phyloP scores from a whole-genome alignment of 2,113 vertebrate genomes.

The Mesitornis unicolor region DNA sequence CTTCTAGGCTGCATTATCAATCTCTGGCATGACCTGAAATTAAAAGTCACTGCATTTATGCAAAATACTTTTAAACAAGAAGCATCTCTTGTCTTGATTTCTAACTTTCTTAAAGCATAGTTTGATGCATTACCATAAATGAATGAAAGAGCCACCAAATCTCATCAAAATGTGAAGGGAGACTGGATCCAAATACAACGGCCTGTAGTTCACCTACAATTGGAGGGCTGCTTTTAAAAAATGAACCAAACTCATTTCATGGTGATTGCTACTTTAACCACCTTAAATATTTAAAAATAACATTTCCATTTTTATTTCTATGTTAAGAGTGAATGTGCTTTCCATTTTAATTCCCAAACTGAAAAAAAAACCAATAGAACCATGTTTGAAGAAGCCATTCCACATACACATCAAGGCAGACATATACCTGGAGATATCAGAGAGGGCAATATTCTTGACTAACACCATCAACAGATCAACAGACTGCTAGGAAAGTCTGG shows the following conservation, averaged over 20 bases:
- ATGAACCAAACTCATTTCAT: not conserved
- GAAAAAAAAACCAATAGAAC: not conserved
- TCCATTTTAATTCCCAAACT: not conserved
- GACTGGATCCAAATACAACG: not conserved
- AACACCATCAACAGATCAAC: not conserved
- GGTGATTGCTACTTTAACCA: not conserved
- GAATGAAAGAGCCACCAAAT: not conserved
- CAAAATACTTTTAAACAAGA: constrained; percentile 16
- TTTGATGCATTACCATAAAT: constrained; percentile 7
- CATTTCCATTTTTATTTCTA: not conserved
- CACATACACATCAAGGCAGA: not conserved
- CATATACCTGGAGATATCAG: not conserved
- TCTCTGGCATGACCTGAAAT: not conserved
- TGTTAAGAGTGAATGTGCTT: not conserved
- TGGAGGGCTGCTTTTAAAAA: not conserved
- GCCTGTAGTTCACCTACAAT: not conserved
- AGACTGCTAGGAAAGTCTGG: not conserved
- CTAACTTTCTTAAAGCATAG: constrained; percentile 20
- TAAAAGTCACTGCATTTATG: constrained; percentile 24
- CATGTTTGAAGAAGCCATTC: not conserved
- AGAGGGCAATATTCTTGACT: not conserved
- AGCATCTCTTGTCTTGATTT: constrained; percentile 10
- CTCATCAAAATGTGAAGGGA: not conserved
- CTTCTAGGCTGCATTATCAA: constrained; percentile 12
- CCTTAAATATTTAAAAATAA: constrained; percentile 1